Conservation (phyloP, 1,140 invertebrate species). For the Zophobas atratus region DNA sequence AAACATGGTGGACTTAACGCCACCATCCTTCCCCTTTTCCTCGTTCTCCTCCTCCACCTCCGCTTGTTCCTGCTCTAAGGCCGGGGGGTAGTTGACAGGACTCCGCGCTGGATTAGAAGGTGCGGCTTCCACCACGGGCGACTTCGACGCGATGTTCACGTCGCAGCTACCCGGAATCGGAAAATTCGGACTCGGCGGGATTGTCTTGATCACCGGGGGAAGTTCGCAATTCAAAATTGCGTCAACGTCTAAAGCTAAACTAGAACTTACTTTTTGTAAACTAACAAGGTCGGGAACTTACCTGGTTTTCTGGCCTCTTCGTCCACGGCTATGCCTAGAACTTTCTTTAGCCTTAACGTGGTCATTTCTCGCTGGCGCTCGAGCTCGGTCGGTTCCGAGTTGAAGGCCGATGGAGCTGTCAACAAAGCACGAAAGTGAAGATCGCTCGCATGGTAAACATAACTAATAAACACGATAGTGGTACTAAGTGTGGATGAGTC, state of each 20-base stretch:
- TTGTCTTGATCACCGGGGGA: conserved; percentile 55
- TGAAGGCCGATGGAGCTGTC: conserved; percentile 69
- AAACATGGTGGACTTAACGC: conserved; percentile 58
- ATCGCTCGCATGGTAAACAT: too few relatives aligned
- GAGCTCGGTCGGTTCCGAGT: conserved; percentile 79
- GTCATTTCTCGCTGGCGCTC: conserved; percentile 84
- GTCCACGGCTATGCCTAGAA: conserved; percentile 64
- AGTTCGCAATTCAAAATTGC: conserved; percentile 63
- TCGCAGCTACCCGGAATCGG: conserved; percentile 55
- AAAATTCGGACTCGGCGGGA: conserved; percentile 56
- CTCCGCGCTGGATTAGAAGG: conserved; percentile 11
- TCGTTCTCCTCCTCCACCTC: conserved; percentile 40
- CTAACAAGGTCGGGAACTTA: conserved; percentile 52
- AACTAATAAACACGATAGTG: too few relatives aligned
- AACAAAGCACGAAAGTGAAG: background rate
- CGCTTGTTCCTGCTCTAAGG: conserved; percentile 10
- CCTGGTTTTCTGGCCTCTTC: conserved; percentile 62
- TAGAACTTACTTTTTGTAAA: conserved; percentile 53
- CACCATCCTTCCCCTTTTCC: conserved; percentile 27
- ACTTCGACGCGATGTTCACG: conserved; percentile 16
- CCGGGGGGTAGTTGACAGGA: background rate
- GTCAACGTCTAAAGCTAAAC: conserved; percentile 62
- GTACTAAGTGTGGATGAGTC: too few relatives aligned
- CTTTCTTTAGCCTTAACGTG: conserved; percentile 78
- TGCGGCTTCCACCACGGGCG: conserved; percentile 1